Percentiles rank a stretch among this genome's conserved stretches.
Evolutionary conservation across 2,888 invertebrate species (phyloP).

Genomic region (Hofmannophila pseudospretella): DNA sequence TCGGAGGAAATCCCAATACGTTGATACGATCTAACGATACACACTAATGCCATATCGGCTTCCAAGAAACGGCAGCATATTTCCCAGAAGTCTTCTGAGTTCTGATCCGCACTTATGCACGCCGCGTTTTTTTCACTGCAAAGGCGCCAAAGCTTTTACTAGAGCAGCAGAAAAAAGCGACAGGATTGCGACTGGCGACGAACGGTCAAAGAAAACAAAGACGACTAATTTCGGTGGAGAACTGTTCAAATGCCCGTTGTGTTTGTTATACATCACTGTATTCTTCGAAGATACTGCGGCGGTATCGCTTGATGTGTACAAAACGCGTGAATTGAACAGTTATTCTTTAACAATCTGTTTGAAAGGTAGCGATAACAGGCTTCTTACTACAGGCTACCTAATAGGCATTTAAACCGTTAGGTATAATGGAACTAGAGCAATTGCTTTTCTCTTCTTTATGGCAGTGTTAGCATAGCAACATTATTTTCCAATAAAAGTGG

Average conservation of each 20-base stretch:
- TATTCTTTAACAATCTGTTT: conserved; percentile 24
- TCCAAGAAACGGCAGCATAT: conserved; percentile 47
- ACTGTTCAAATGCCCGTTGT: conserved; percentile 1
- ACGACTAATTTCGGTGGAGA: conserved; percentile 36
- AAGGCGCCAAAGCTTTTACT: conserved; percentile 73
- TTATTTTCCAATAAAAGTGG: too few relatives aligned
- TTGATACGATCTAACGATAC: conserved; percentile 29
- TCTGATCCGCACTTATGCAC: conserved; percentile 58
- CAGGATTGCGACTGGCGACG: conserved; percentile 38
- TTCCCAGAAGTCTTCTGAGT: conserved; percentile 49
- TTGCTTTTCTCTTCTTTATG: too few relatives aligned
- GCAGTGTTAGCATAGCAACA: too few relatives aligned
- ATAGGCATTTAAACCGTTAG: conserved; percentile 1
- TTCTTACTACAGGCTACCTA: background rate
- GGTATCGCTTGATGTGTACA: conserved; percentile 21
- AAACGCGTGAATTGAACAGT: conserved; percentile 37
- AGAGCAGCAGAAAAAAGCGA: conserved; percentile 44
- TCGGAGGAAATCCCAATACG: conserved; percentile 19
- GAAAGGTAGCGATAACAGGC: conserved; percentile 17
- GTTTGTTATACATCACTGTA: conserved; percentile 12
- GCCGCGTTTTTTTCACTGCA: conserved; percentile 43
- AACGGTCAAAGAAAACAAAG: conserved; percentile 61
- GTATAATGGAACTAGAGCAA: conserved; percentile 9
- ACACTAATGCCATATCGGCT: conserved; percentile 20
- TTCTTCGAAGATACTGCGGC: conserved; percentile 19